Evolutionary conservation across 2,888 invertebrate species (phyloP).

Genomic region (Dasysyrphus tricinctus): DNA sequence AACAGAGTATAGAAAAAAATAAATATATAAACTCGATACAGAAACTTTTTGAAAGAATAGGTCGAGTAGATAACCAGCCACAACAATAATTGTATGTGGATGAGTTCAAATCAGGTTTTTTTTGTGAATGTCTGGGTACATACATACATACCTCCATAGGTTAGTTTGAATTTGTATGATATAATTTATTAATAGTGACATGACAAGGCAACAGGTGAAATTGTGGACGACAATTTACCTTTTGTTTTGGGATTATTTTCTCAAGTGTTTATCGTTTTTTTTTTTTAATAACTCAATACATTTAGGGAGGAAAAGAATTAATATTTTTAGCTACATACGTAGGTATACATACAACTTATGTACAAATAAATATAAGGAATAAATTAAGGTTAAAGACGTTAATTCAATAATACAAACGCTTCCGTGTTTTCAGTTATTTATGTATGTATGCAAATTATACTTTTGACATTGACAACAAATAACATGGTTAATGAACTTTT

Average conservation of each 20-base stretch:
- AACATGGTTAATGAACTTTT: background rate
- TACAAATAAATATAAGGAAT: background rate
- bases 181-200: slow-evolving; percentile 48
- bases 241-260: slow-evolving; percentile 30
- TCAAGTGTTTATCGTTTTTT: slow-evolving; percentile 11
- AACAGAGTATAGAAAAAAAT: background rate
- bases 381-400: background rate
- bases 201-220: slow-evolving; percentile 69
- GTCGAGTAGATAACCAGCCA: slow-evolving; percentile 47
- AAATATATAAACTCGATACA: slow-evolving; percentile 5
- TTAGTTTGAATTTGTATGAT: background rate
- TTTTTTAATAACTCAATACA: slow-evolving; percentile 33
- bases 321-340: background rate
- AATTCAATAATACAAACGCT: background rate
- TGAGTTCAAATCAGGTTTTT: slow-evolving; percentile 34
- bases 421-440: slow-evolving; percentile 4
- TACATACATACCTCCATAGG: slow-evolving; percentile 1
- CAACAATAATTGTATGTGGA: slow-evolving; percentile 43
- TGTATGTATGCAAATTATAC: background rate
- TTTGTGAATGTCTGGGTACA: background rate
- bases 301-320: background rate
- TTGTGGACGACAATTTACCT: slow-evolving; percentile 31
- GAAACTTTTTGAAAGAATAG: slow-evolving; percentile 17
- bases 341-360: background rate
- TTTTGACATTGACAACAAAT: slow-evolving; percentile 1